Evolutionary conservation across 1,140 invertebrate genomes (phyloP), one percentile per base, ranked within the genome.

Genomic region (Microplitis demolitor): DNA sequence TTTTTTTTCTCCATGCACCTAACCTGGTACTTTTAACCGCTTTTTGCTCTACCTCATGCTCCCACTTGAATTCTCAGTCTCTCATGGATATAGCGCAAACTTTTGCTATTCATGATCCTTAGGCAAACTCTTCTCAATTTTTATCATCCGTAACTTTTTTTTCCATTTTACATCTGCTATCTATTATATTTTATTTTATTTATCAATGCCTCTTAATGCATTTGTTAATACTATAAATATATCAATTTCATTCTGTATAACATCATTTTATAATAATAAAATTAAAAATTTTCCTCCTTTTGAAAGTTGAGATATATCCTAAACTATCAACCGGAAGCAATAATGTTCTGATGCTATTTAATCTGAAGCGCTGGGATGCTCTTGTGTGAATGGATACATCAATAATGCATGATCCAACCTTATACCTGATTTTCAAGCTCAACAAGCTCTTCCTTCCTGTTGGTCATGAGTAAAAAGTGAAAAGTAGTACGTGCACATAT

Each of bases 371-470:
- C 33, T 62, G 13, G 5, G n/a, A 62, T 35, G 37, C 50, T 61
- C 63, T 45, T 58, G 56, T 58, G 56, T 58, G 75, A 78, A 80
- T 80, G 75, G 75, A 67, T 78, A 50, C 54, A 82, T 82, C 80
- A 80, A 82, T 82, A 82, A 82, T 82, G 77, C 80, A 82, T 80
- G 77, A 72, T 58, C 69, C 69, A 71, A 71, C 64, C 76, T 79
- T 80, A 82, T 78, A 78, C 78, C 71, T 78, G 79, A 82, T 81
- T 81, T 82, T 78, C 76, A 64, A 80, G 80, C 75, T 73, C 75
- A 58, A 73, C 72, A 74, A 75, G 76, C 34, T 5, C 3, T 35
- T 62, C 56, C 56, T 58, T 58, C 56, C 8, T 58, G 24, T 16
- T 58, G 56, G 56, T 58, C 16, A 24, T 24, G 13, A 54, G 53